A percentile compares a stretch with the other conserved stretches of the same genome.
Evolutionary conservation across 1,140 invertebrate species (phyloP).

Genomic region (Cecropterus lyciades): DNA sequence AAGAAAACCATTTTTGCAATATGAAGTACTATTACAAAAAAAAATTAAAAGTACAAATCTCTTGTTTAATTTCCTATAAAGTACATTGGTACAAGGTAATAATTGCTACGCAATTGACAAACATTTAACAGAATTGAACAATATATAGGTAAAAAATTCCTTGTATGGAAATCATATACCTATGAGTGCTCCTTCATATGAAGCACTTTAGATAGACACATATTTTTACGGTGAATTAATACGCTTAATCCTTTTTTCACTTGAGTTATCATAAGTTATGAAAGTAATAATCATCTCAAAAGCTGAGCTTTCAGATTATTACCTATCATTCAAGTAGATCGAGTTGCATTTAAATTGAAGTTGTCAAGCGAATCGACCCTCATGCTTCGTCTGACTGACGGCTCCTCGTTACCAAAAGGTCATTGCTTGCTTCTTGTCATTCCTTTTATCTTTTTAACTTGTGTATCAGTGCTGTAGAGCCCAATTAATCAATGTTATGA

Average conservation of each 20-base stretch:
- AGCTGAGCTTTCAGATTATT: constrained; percentile 50
- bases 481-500: constrained; percentile 79
- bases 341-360: constrained; percentile 67
- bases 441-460: constrained; percentile 55
- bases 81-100: too few relatives aligned
- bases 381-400: constrained; percentile 56
- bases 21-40: too few relatives aligned
- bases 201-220: too few relatives aligned
- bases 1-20: too few relatives aligned
- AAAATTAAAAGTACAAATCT: too few relatives aligned
- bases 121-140: too few relatives aligned
- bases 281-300: constrained; percentile 12
- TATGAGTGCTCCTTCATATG: too few relatives aligned
- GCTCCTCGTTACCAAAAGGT: constrained; percentile 71
- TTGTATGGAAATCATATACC: too few relatives aligned
- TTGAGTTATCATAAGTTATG: not conserved
- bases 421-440: constrained; percentile 60
- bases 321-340: constrained; percentile 56
- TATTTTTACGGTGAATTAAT: too few relatives aligned
- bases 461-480: constrained; percentile 54
- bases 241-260: not conserved
- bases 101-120: too few relatives aligned
- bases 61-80: too few relatives aligned
- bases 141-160: too few relatives aligned
- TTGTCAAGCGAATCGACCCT: constrained; percentile 58